A percentile compares a stretch with the other conserved stretches of the same genome.
Evolutionary conservation across 2,797 vertebrate species (phyloP).

Genomic region (Acanthurus lineatus): DNA sequence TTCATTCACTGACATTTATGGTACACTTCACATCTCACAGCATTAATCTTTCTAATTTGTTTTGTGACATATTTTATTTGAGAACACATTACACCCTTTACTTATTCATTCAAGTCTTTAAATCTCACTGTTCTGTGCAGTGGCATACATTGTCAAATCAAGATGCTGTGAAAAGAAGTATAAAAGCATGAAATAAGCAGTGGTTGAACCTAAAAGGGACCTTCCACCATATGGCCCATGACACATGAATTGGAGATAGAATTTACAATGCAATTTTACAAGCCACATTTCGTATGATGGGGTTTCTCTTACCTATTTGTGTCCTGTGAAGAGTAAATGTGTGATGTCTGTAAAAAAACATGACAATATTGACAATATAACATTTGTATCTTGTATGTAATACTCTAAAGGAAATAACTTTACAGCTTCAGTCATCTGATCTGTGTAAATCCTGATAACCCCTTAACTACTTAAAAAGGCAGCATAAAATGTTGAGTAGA

Average conservation of each 20-base stretch:
- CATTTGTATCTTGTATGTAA: too few species aligned
- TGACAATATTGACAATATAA: too few species aligned
- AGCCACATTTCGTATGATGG: background rate
- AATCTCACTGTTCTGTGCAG: slow-evolving; percentile 41
- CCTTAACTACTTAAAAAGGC: slow-evolving; percentile 18
- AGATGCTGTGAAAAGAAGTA: slow-evolving; percentile 42
- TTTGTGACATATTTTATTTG: slow-evolving; percentile 58
- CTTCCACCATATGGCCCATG: background rate
- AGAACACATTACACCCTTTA: slow-evolving; percentile 40
- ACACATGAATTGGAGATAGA: slow-evolving; percentile 2
- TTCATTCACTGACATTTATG: slow-evolving; percentile 64
- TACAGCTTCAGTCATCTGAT: slow-evolving; percentile 7
- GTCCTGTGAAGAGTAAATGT: slow-evolving; percentile 11
- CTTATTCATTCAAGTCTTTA: slow-evolving; percentile 42
- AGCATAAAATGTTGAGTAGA: slow-evolving; percentile 45
- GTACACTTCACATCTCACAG: slow-evolving; percentile 61
- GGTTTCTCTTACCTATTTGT: background rate
- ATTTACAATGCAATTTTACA: background rate
- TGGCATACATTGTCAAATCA: slow-evolving; percentile 42
- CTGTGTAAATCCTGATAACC: slow-evolving; percentile 17
- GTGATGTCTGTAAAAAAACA: background rate
- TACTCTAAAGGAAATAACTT: too few species aligned
- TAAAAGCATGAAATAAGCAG: slow-evolving; percentile 47
- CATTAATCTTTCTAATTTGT: slow-evolving; percentile 65
- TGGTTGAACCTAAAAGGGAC: slow-evolving; percentile 31